Conservation (phyloP, 2,113 vertebrate genomes). For the Numida meleagris region DNA sequence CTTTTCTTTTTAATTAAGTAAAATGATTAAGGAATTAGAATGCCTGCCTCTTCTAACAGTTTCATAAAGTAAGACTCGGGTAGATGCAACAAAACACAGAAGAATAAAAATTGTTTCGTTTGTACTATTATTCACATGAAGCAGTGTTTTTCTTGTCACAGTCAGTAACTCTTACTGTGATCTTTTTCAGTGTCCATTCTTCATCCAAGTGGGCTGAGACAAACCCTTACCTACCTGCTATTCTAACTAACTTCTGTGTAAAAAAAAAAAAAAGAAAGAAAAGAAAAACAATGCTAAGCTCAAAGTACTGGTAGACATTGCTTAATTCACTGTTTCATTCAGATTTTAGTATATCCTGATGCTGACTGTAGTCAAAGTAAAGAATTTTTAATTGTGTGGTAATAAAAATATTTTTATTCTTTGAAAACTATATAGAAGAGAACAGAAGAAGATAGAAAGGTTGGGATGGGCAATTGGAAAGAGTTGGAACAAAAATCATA, state of each 20-base stretch:
- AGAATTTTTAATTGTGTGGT: not conserved
- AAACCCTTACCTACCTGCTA: not conserved
- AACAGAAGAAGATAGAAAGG: not conserved
- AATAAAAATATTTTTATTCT: not conserved
- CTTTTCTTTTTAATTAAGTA: not conserved
- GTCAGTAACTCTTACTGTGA: not conserved
- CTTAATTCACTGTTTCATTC: not conserved
- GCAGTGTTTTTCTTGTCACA: not conserved
- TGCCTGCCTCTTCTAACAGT: not conserved
- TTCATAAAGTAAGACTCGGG: not conserved
- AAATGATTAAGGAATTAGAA: not conserved
- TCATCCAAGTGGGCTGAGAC: not conserved
- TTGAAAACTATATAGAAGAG: not conserved
- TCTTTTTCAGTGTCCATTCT: not conserved
- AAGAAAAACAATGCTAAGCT: too few species aligned
- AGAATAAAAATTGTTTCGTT: not conserved
- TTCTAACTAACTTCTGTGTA: not conserved
- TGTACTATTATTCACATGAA: not conserved
- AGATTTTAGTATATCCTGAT: not conserved
- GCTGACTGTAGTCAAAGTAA: not conserved
- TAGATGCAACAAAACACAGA: not conserved
- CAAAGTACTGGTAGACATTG: not conserved
- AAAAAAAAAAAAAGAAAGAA: not conserved
- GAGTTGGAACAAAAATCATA: not conserved
- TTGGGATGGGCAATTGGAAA: not conserved